Evolutionary conservation across 1,140 invertebrate species (phyloP).

Genomic region (Chrysopa pallens): DNA sequence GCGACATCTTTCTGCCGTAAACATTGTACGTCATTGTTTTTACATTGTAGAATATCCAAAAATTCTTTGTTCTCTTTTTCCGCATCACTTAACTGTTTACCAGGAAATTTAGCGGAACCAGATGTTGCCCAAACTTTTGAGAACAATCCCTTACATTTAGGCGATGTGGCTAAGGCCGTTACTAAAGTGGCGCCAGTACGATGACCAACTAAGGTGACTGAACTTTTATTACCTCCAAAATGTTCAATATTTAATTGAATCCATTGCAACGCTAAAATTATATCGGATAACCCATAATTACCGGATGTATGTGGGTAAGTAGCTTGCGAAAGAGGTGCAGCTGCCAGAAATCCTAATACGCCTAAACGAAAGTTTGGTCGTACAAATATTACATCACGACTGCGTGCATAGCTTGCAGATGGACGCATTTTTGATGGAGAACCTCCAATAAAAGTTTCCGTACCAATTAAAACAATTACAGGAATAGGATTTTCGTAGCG

Average conservation of each 20-base stretch:
- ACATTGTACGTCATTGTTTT: conserved; percentile 31
- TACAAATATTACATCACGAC: conserved; percentile 65
- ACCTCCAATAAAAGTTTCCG: conserved; percentile 53
- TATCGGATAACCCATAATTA: conserved; percentile 73
- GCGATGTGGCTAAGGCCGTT: conserved; percentile 40
- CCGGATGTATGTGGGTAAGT: conserved; percentile 57
- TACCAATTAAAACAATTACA: conserved; percentile 65
- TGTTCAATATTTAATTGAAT: conserved; percentile 59
- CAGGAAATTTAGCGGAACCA: conserved; percentile 46
- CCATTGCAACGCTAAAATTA: conserved; percentile 60
- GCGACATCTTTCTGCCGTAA: conserved; percentile 36
- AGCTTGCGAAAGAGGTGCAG: conserved; percentile 44
- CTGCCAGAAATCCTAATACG: conserved; percentile 58
- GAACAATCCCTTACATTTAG: conserved; percentile 39
- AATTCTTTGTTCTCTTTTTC: conserved; percentile 39
- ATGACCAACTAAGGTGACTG: conserved; percentile 65
- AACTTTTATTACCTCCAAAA: conserved; percentile 60
- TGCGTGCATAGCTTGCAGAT: conserved; percentile 27
- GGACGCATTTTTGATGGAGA: conserved; percentile 34
- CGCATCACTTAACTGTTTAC: conserved; percentile 33
- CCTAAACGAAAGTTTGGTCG: conserved; percentile 63
- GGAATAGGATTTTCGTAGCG: conserved; percentile 53
- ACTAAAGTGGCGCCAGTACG: conserved; percentile 58
- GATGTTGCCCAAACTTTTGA: conserved; percentile 55
- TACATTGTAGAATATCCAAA: conserved; percentile 30